Evolutionary conservation across 2,888 invertebrate genomes (phyloP), one percentile per base, ranked within the genome.

Genomic region (Acanthosepion esculentum): DNA sequence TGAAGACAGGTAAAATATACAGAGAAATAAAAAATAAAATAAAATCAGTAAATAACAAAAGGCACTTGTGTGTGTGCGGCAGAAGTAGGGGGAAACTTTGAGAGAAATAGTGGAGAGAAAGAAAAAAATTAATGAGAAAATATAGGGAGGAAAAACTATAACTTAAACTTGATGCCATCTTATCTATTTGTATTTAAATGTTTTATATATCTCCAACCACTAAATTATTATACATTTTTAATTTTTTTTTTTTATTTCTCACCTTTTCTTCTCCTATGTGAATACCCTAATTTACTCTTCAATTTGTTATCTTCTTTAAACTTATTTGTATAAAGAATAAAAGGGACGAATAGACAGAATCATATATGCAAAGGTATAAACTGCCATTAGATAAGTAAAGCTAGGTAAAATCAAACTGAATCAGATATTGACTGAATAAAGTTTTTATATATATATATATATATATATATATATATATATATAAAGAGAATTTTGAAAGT

Each of bases 241-340:
- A 50, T 20, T 6, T 59, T 10, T n/a, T 10, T n/a, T 78, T 78
- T 78, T 78, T n/a, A 33, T 78, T 78, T 78, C n/a, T n/a, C 78
- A 78, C 78, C 78, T n/a, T 78, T 78, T 78, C 18, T 78, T 78
- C 29, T 64, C 33, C n/a, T n/a, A 78, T 78, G 78, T 78, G 78
- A 78, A 78, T 78, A 78, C 78, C 78, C 33, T 33, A 78, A 78
- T 78, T 78, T 78, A 78, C n/a, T 78, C 78, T 78, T 78, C n/a
- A 78, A n/a, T 33, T 78, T 33, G n/a, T 78, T n/a, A n/a, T 78
- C n/a, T n/a, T n/a, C n/a, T 78, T 78, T 33, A 33, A 15, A n/a
- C 12, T 78, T 78, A 59, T 59, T 78, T 78, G n/a, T 10, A 12
- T 15, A 78, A 78, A 78, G 78, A 78, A 78, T 78, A 78, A 78